These are phyloP conservation scores for Dione vanillae DNA, from an alignment of 2,888 invertebrate genomes.

Conservation along the genomic window DNA sequence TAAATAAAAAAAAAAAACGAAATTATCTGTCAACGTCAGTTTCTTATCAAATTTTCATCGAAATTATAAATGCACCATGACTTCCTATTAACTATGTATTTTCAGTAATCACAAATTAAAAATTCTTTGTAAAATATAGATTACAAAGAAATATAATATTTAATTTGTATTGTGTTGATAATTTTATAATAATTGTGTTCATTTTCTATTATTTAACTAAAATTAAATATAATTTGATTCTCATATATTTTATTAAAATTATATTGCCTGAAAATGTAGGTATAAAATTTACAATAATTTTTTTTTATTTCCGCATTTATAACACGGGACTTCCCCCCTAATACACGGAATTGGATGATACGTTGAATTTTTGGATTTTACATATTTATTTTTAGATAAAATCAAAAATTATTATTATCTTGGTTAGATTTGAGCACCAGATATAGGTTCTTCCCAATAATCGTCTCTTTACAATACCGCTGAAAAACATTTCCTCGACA, in stretches of 20 bases:
- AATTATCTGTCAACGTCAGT: background rate
- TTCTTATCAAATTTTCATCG: conserved; percentile 7
- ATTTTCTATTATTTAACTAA: background rate
- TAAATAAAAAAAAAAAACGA: conserved; percentile 1
- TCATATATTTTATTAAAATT: too few species aligned
- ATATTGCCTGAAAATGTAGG: background rate
- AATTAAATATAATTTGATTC: too few species aligned
- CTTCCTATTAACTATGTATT: background rate
- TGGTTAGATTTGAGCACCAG: background rate
- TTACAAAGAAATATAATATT: background rate
- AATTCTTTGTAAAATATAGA: background rate
- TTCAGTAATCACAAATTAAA: background rate
- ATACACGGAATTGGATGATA: background rate
- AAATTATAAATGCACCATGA: background rate
- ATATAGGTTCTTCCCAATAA: conserved; percentile 21
- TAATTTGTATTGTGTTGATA: background rate
- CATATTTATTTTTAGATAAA: background rate
- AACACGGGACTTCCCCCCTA: background rate
- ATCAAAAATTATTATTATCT: conserved; percentile 10
- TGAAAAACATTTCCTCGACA: conserved; percentile 9
- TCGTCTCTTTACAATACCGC: background rate
- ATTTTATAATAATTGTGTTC: background rate
- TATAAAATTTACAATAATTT: background rate
- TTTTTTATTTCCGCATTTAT: background rate
- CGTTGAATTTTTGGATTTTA: background rate